These are phyloP conservation scores for Grapholita molesta DNA, from an alignment of 1,140 invertebrate species.

Conservation along the genomic window DNA sequence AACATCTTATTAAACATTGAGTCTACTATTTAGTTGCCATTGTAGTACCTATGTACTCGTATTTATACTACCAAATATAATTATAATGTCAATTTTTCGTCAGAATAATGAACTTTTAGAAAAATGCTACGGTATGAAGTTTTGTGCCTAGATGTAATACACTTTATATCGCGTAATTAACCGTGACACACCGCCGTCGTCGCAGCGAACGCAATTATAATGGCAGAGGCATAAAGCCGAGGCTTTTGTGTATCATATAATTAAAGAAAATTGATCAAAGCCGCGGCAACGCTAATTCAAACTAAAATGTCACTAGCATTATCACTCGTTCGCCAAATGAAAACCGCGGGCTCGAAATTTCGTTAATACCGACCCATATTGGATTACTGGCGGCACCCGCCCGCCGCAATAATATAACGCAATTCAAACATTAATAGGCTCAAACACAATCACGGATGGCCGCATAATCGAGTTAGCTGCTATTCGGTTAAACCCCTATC, in stretches of 20 bases:
- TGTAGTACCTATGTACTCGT: too few species aligned
- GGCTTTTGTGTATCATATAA: conserved; percentile 13
- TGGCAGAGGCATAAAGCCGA: neutral
- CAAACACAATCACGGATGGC: conserved; percentile 74
- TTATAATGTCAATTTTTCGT: too few species aligned
- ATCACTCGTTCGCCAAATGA: conserved; percentile 32
- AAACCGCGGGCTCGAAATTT: conserved; percentile 46
- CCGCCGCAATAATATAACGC: conserved; percentile 72
- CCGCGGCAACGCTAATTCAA: conserved; percentile 4
- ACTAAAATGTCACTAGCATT: conserved; percentile 32
- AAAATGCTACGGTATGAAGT: neutral
- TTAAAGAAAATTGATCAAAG: conserved; percentile 20
- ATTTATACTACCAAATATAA: too few species aligned
- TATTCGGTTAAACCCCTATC: conserved; percentile 73
- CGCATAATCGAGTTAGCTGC: conserved; percentile 74
- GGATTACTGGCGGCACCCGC: conserved; percentile 58
- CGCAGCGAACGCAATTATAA: conserved; percentile 1
- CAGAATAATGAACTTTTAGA: too few species aligned
- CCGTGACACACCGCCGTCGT: neutral
- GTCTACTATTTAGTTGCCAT: too few species aligned
- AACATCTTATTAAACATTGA: too few species aligned
- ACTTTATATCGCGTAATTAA: conserved; percentile 8
- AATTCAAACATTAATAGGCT: conserved; percentile 76
- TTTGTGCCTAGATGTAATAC: neutral
- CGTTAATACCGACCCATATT: conserved; percentile 66